phyloP scores from a whole-genome alignment of 2,113 vertebrate species.

The Hoplias malabaricus region DNA sequence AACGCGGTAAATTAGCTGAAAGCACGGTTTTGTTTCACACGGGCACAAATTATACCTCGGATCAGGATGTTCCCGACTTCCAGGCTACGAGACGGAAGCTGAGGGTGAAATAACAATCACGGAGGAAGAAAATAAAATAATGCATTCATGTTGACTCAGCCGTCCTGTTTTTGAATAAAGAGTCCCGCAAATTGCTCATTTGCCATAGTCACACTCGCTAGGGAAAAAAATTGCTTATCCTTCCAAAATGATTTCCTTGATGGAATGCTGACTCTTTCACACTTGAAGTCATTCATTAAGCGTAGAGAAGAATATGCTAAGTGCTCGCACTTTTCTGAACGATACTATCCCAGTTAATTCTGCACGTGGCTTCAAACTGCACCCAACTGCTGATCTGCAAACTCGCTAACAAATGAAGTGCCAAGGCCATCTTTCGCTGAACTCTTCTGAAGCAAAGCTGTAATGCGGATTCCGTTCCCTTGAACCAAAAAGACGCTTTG shows the following conservation, averaged over 20 bases:
- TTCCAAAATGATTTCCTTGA: conserved; percentile 39
- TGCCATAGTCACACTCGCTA: conserved; percentile 35
- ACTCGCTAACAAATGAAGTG: conserved; percentile 28
- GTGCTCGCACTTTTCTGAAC: background rate
- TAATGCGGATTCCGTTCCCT: background rate
- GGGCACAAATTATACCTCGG: background rate
- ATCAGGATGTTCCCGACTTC: background rate
- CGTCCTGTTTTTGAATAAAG: conserved; percentile 2
- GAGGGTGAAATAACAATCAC: background rate
- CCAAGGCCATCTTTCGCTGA: conserved; percentile 2
- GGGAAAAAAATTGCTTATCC: conserved; percentile 30
- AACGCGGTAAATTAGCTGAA: background rate
- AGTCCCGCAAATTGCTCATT: conserved; percentile 23
- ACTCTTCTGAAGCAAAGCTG: conserved; percentile 13
- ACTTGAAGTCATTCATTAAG: conserved; percentile 45
- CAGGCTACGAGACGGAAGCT: background rate
- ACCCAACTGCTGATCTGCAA: conserved; percentile 41
- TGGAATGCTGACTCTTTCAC: conserved; percentile 40
- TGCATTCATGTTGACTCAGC: conserved; percentile 22
- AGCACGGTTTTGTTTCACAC: too few species aligned
- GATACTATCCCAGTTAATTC: conserved; percentile 30
- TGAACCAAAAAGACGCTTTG: background rate
- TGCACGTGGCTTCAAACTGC: conserved; percentile 17
- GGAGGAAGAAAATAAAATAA: conserved; percentile 10
- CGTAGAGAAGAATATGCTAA: conserved; percentile 20